Evolutionary conservation across 1,140 invertebrate genomes (phyloP), one percentile per base, ranked within the genome.

Genomic region (Lysiphlebus fabarum): DNA sequence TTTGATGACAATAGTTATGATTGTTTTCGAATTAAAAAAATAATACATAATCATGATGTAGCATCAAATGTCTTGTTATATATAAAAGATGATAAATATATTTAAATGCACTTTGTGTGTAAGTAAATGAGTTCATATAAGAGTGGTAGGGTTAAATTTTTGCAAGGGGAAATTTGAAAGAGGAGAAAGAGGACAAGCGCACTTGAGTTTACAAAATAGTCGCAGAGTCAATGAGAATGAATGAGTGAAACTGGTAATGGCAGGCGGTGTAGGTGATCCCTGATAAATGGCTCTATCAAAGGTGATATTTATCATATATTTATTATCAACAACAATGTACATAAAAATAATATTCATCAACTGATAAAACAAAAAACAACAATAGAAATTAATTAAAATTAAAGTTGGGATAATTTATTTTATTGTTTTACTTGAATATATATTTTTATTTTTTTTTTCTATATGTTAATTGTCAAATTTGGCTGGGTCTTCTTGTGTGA

Each of bases 231-330:
- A 41, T 9, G 51, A 26, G 5, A 53, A 33, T 57, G 61, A 67
- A 59, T 62, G 66, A 67, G 67, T 65, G 62, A 69, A 60, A 65
- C 63, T 5, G 63, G 70, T 70, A 67, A 74, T 74, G 70, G 70
- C 67, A 71, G 69, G 68, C 65, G 62, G 65, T 50, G 59, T 62
- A 58, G 58, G 55, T 65, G 58, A 65, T 64, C 61, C 66, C 68
- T 70, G 64, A 74, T 69, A 70, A 70, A 78, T 77, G 75, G 70
- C 76, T 66, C 67, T 75, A 55, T 77, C 70, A 63, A 71, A 76
- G 61, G 75, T 75, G 70, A 71, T 72, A 63, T 72, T 76, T 75
- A 67, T 71, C 49, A 65, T 26, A 26, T 71, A 55, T 61, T 68
- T 55, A 74, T 75, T 67, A 68, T 74, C 66, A 59, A 63, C 61